These are phyloP conservation scores for Habropoda laboriosa DNA, from an alignment of 1,140 invertebrate genomes.

Conservation along the genomic window DNA sequence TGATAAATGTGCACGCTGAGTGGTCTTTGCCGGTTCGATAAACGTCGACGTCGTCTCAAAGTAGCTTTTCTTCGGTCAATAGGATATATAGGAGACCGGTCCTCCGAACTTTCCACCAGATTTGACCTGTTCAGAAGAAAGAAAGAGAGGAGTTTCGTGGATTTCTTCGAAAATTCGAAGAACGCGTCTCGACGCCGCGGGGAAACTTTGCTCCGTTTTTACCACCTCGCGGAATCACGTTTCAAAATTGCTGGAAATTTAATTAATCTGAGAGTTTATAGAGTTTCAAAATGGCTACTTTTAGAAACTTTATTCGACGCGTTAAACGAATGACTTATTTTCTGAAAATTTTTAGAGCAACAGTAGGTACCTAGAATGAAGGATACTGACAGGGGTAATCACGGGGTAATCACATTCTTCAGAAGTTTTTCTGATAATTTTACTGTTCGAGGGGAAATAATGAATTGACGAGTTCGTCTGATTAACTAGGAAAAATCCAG, in stretches of 20 bases:
- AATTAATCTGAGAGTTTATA: neutral
- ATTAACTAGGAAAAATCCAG: no score
- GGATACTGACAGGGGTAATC: no score
- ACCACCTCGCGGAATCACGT: neutral
- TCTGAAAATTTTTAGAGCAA: no score
- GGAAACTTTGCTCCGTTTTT: neutral
- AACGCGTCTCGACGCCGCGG: neutral
- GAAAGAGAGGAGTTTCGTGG: neutral
- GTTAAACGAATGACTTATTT: no score
- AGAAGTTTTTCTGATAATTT: no score
- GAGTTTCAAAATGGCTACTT: neutral
- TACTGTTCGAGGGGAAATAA: no score
- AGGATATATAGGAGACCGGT: slow-evolving; percentile 43
- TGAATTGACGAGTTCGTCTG: no score
- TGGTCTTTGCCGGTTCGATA: slow-evolving; percentile 57
- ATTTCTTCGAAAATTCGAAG: neutral
- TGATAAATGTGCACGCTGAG: slow-evolving; percentile 72
- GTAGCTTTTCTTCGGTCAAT: slow-evolving; percentile 54
- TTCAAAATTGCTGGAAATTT: neutral
- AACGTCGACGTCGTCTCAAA: slow-evolving; percentile 58
- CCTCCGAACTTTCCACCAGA: slow-evolving; percentile 55
- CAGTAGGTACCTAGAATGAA: no score
- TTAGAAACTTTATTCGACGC: no score
- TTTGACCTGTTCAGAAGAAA: slow-evolving; percentile 41
- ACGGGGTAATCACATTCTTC: no score